Percentiles rank a stretch among this genome's conserved stretches.
Evolutionary conservation across 2,797 vertebrate genomes (phyloP).

Genomic region (Lithobates pipiens): DNA sequence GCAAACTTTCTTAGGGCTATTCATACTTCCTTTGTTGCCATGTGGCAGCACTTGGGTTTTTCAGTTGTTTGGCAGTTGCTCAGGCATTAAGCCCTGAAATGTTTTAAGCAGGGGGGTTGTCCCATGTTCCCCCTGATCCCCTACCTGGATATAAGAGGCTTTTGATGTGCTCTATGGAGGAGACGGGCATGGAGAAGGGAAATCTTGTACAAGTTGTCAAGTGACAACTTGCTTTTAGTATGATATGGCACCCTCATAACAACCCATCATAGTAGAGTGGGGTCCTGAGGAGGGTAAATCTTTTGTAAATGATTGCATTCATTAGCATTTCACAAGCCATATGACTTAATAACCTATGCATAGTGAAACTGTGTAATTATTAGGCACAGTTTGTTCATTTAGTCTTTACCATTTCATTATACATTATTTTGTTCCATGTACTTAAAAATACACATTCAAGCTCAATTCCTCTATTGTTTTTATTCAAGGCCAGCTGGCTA

Average conservation of each 20-base stretch:
- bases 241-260: conserved; percentile 28
- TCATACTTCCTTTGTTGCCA: too few relatives aligned
- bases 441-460: background rate
- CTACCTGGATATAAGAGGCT: too few relatives aligned
- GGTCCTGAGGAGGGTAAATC: conserved; percentile 17
- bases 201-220: background rate
- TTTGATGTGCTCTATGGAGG: background rate
- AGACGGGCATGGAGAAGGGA: background rate
- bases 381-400: conserved; percentile 40
- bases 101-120: too few relatives aligned
- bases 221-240: background rate
- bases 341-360: conserved; percentile 39
- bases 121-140: too few relatives aligned
- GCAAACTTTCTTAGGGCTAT: too few relatives aligned
- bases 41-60: too few relatives aligned
- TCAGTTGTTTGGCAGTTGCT: too few relatives aligned
- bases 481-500: conserved; percentile 38
- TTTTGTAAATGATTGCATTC: conserved; percentile 29
- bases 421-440: conserved; percentile 31
- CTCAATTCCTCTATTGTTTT: conserved; percentile 5
- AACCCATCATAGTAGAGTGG: conserved; percentile 1
- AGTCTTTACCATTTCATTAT: conserved; percentile 31
- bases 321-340: conserved; percentile 44
- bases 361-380: conserved; percentile 44
- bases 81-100: too few relatives aligned